Base-by-base conservation (phyloP, 2,113 vertebrate genomes). In the Galeopterus variegatus region DNA sequence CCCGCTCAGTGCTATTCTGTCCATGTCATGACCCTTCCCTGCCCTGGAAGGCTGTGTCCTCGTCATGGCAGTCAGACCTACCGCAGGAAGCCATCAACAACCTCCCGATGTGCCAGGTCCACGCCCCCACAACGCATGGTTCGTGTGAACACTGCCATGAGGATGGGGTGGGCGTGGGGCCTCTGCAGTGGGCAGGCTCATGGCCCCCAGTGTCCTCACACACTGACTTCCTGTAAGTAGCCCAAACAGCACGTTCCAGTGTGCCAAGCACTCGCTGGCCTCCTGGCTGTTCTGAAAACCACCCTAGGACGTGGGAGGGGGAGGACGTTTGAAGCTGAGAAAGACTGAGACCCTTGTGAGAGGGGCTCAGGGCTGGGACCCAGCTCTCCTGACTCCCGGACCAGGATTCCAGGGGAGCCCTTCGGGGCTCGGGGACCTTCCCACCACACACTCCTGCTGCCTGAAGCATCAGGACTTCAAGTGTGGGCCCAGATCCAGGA, bases 61-160 rank as follows among this genome's bases (percentile, higher is more conserved):
- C 36, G 45, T 24, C 0, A 11, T 14, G n/a, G 28, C 24, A 1
- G 36, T 33, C 3, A 0, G 23, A 41, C 11, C 23, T 26, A 18
- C 18, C 60, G 5, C 3, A 4, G 6, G 0, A 67, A 13, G 9
- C 26, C 9, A 2, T 48, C 41, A 24, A 36, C 67, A 62, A 41
- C 28, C 9, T 0, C 6, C 5, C 8, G 45, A 0, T 5, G 3
- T 17, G 0, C 65, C 17, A 24, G 13, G 15, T 14, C 28, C 2
- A 26, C 75, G 24, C 48, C 52, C 24, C 28, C 12, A 6, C 21
- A 2, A 0, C 41, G 1, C 1, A 0, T 4, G 18, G 12, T 31
- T 45, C 9, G 12, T 31, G 24, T 18, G 56, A 26, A 8, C 23
- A 8, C 21, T 17, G 33, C 24, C 36, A 5, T 75, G 72, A 48